A percentile compares a stretch with the other conserved stretches of the same genome.
Conservation (phyloP, 2,113 vertebrate species). For the Antennarius striatus region DNA sequence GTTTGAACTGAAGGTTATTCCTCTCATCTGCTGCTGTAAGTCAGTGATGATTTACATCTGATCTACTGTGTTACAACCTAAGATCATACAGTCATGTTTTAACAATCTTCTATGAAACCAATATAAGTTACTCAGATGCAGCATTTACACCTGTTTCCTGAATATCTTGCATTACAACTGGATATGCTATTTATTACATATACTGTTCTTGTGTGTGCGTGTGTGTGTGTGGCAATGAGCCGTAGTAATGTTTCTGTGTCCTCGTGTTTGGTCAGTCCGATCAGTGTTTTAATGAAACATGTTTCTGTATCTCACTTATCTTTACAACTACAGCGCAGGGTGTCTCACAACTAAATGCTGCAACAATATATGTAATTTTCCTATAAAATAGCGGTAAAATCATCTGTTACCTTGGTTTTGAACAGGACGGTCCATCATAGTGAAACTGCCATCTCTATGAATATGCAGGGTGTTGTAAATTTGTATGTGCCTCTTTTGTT, state of each 20-base stretch:
- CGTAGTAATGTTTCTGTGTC: conserved; percentile 45
- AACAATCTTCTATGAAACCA: conserved; percentile 21
- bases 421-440: conserved; percentile 39
- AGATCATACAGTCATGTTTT: conserved; percentile 36
- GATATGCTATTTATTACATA: conserved; percentile 34
- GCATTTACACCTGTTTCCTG: conserved; percentile 47
- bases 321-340: conserved; percentile 38
- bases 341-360: conserved; percentile 66
- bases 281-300: conserved; percentile 45
- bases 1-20: conserved; percentile 12
- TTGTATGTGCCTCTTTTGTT: conserved; percentile 64
- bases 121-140: conserved; percentile 21
- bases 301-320: conserved; percentile 46
- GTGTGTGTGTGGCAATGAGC: conserved; percentile 42
- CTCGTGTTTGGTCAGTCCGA: conserved; percentile 45
- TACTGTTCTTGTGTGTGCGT: conserved; percentile 3
- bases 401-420: conserved; percentile 31
- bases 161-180: conserved; percentile 57
- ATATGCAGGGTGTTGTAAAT: conserved; percentile 64
- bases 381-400: conserved; percentile 40
- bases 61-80: conserved; percentile 1
- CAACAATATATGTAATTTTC: conserved; percentile 33
- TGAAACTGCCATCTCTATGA: conserved; percentile 65
- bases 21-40: conserved; percentile 17
- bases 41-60: conserved; percentile 17